Evolutionary conservation across 2,113 vertebrate species (phyloP).

Genomic region (Neodontobutis hainanensis): DNA sequence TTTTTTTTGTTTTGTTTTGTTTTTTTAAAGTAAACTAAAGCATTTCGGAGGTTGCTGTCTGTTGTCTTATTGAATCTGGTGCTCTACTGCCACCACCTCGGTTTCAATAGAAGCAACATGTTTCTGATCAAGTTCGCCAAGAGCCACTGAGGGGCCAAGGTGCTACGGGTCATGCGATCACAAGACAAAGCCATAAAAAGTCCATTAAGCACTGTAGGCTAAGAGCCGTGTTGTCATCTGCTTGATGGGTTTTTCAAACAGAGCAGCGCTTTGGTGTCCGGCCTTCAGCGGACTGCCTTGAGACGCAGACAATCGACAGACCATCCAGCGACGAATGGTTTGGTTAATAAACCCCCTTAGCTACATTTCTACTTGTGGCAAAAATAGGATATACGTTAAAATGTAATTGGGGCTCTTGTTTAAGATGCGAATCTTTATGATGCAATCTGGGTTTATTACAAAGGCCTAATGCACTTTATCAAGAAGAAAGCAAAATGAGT

Average conservation of each 20-base stretch:
- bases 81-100: conserved; percentile 4
- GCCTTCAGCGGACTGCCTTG: conserved; percentile 41
- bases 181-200: conserved; percentile 93
- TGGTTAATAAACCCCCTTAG: too few species aligned
- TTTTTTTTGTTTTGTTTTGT: too few species aligned
- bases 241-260: conserved; percentile 96
- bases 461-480: too few species aligned
- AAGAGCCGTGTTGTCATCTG: conserved; percentile 93
- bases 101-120: conserved; percentile 71
- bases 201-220: conserved; percentile 97
- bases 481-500: too few species aligned
- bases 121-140: conserved; percentile 85
- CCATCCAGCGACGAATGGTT: neutral
- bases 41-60: neutral
- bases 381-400: too few species aligned
- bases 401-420: too few species aligned
- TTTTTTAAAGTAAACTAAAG: neutral
- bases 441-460: too few species aligned
- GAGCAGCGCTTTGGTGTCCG: conserved; percentile 89
- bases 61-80: conserved; percentile 4
- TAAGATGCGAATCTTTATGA: too few species aligned
- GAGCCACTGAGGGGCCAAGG: conserved; percentile 82
- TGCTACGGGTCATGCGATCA: conserved; percentile 90
- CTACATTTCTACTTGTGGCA: too few species aligned
- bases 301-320: conserved; percentile 9